These are phyloP conservation scores for Clusia tigrina DNA, from an alignment of 2,888 invertebrate species.

Conservation along the genomic window DNA sequence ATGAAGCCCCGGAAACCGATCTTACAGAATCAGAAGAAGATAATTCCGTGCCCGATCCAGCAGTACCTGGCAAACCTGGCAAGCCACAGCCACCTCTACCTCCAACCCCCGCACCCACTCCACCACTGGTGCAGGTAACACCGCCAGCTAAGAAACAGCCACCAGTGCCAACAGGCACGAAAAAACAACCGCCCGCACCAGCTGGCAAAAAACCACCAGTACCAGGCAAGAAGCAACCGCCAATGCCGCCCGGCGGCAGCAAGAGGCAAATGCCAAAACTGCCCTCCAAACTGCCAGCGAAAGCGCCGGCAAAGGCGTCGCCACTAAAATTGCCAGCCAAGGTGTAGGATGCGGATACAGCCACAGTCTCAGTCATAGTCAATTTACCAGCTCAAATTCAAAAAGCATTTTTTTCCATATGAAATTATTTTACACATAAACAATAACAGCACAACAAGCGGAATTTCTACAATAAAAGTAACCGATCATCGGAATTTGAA, in stretches of 20 bases:
- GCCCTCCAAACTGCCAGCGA: neutral
- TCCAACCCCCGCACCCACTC: slow-evolving; percentile 43
- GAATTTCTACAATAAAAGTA: slow-evolving; percentile 27
- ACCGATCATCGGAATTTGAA: neutral
- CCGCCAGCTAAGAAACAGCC: slow-evolving; percentile 30
- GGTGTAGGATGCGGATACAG: slow-evolving; percentile 12
- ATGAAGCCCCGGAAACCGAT: neutral
- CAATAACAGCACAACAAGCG: slow-evolving; percentile 21
- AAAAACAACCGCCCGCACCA: slow-evolving; percentile 28
- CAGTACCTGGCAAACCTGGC: slow-evolving; percentile 33
- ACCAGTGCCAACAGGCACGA: slow-evolving; percentile 28
- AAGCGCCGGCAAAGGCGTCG: slow-evolving; percentile 40
- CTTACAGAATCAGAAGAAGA: neutral
- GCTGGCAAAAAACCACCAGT: slow-evolving; percentile 38
- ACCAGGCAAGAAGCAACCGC: slow-evolving; percentile 28
- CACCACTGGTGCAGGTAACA: slow-evolving; percentile 34
- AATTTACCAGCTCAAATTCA: slow-evolving; percentile 18
- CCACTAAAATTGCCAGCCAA: slow-evolving; percentile 33
- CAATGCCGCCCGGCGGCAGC: slow-evolving; percentile 23
- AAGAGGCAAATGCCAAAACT: slow-evolving; percentile 23
- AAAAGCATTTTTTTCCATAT: neutral
- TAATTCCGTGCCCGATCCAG: neutral
- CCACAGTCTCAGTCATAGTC: neutral
- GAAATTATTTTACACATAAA: neutral
- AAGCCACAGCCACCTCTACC: slow-evolving; percentile 40